These are phyloP conservation scores for Nycticorax nycticorax DNA, from an alignment of 2,113 vertebrate genomes.

Conservation along the genomic window DNA sequence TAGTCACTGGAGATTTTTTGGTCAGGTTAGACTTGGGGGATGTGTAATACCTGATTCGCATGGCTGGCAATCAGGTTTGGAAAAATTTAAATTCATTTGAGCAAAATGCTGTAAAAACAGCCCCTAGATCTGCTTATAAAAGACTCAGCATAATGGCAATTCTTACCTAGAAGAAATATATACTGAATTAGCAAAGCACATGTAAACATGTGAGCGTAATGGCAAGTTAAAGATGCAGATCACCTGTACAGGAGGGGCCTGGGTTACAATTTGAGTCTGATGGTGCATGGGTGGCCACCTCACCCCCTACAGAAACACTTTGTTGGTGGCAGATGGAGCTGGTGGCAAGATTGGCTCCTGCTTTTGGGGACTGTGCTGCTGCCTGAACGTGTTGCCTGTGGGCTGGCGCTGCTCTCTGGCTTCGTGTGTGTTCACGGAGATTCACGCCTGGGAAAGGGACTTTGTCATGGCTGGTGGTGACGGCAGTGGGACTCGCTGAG, in stretches of 20 bases:
- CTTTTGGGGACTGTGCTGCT: not conserved
- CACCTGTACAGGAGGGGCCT: not conserved
- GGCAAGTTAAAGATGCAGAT: not conserved
- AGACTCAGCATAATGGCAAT: not conserved
- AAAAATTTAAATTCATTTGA: not conserved
- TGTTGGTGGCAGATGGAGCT: not conserved
- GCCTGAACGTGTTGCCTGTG: no score
- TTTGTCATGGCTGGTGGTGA: not conserved
- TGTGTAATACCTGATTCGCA: not conserved
- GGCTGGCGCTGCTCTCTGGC: not conserved
- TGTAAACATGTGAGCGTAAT: not conserved
- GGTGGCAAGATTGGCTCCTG: not conserved
- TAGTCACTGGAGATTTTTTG: not conserved
- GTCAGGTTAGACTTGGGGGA: not conserved
- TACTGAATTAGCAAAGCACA: not conserved
- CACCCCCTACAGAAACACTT: not conserved
- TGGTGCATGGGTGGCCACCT: fast-evolving
- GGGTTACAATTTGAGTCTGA: not conserved
- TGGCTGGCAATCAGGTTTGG: not conserved
- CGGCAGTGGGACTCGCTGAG: not conserved
- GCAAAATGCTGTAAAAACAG: not conserved
- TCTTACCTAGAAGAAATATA: not conserved
- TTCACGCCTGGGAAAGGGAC: not conserved
- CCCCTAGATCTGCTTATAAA: not conserved
- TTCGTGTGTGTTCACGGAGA: not conserved